Evolutionary conservation across 2,797 vertebrate genomes (phyloP), one percentile per base, ranked within the genome.

Genomic region (Valencia hispanica): DNA sequence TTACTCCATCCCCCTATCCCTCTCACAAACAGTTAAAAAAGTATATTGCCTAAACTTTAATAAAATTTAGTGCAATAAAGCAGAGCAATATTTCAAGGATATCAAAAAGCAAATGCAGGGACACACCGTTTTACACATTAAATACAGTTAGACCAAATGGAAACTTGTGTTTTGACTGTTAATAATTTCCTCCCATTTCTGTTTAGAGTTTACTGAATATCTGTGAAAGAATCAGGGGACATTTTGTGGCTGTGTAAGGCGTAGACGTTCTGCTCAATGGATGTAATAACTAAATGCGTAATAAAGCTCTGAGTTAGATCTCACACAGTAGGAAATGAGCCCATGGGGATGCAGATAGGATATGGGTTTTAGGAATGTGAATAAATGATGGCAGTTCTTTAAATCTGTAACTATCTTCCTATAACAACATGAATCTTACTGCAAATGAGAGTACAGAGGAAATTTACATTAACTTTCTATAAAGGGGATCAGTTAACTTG

Each of bases 321-420:
- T 89, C 87, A 89, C 86, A 92, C 86, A 86, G 89, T 89, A 81
- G 78, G 81, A 90, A 86, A 90, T 74, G 82, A 87, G 88, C 89
- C 88, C 79, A 10, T 70, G 68, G 89, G 90, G 88, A 91, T 69
- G 15, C 90, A 91, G 91, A 92, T 88, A 91, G 87, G 87, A 89
- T 89, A 88, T 87, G 89, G 86, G 85, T 89, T 92, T 92, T 89
- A 88, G 79, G 75, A 48, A 79, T 82, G 89, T 92, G 89, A 94
- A 94, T 94, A 90, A 94, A 92, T 90, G 83, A 93, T 84, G 87
- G 80, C 74, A 71, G 85, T 88, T 93, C 84, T 90, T 93, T 93
- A 89, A 88, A 80, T 84, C 77, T 85, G 87, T 86, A 87, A 80
- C 85, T 80, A 81, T 86, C 72, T 83, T 87, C 72, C 82, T 83